Conservation (phyloP, 1,140 invertebrate genomes). For the Papilio xuthus region DNA sequence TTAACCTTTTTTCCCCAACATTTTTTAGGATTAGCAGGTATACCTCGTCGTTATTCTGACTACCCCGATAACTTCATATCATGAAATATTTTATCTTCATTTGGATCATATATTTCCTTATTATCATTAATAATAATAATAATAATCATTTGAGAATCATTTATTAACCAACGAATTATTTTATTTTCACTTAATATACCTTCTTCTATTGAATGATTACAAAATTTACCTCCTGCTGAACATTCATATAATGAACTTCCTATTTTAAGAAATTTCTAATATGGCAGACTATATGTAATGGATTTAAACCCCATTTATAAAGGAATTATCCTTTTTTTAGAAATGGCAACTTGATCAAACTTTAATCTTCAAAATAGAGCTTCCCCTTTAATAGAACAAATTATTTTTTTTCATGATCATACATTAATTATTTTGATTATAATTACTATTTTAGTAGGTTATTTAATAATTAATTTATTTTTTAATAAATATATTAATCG, state of each 20-base stretch:
- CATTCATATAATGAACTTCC: constrained; percentile 82
- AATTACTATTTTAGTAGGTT: constrained; percentile 83
- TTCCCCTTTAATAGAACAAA: constrained; percentile 83
- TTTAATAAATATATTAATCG: constrained; percentile 79
- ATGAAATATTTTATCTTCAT: constrained; percentile 85
- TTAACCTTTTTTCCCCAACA: constrained; percentile 90
- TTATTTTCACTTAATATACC: constrained; percentile 73
- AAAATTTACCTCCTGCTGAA: constrained; percentile 81
- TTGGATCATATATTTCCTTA: constrained; percentile 84
- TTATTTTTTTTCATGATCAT: constrained; percentile 84
- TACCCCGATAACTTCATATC: constrained; percentile 84
- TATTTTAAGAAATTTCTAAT: constrained; percentile 81
- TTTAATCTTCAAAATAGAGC: constrained; percentile 81
- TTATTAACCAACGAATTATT: constrained; percentile 71
- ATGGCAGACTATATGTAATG: constrained; percentile 84
- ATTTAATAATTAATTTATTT: constrained; percentile 81
- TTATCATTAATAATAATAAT: constrained; percentile 82
- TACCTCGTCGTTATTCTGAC: constrained; percentile 88
- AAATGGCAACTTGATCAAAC: constrained; percentile 80
- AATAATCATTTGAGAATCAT: constrained; percentile 78
- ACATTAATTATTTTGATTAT: constrained; percentile 82
- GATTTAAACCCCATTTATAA: constrained; percentile 85
- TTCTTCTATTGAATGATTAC: constrained; percentile 83
- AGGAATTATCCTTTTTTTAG: constrained; percentile 79
- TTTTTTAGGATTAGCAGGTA: constrained; percentile 87